A percentile compares a stretch with the other conserved stretches of the same genome.
Conservation (phyloP, 2,888 invertebrate genomes). For the Entomobrya multifasciata region DNA sequence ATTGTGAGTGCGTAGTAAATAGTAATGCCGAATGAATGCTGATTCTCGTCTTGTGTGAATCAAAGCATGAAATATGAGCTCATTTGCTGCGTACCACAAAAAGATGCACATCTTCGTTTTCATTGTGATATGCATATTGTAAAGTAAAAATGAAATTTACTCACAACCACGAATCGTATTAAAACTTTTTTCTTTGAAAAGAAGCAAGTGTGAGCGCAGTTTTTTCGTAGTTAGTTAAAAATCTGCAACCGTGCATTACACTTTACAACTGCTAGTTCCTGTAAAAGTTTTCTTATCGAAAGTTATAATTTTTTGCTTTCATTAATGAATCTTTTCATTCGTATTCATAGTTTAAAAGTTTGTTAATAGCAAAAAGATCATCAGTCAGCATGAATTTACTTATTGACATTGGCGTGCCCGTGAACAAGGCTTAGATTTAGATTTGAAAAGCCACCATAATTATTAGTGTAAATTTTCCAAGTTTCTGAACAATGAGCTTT, state of each 20-base stretch:
- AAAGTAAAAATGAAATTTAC: no score
- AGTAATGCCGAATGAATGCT: neutral
- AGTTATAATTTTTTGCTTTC: no score
- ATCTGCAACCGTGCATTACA: constrained; percentile 48
- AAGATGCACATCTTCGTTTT: constrained; percentile 45
- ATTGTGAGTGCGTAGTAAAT: neutral
- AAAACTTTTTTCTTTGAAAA: neutral
- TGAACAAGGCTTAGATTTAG: neutral
- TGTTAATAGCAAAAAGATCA: no score
- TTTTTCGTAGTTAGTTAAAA: constrained; percentile 61
- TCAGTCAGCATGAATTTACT: neutral
- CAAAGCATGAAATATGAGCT: constrained; percentile 72
- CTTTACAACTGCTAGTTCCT: neutral
- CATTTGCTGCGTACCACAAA: constrained; percentile 44
- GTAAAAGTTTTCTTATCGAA: neutral
- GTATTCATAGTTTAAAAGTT: no score
- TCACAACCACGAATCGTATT: neutral
- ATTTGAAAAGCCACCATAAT: constrained; percentile 16
- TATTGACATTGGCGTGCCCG: neutral
- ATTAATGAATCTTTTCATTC: no score
- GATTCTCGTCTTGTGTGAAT: constrained; percentile 48
- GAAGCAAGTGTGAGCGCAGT: neutral
- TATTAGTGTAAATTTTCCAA: constrained; percentile 20
- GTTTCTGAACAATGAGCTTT: constrained; percentile 12
- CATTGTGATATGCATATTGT: neutral